phyloP scores from a whole-genome alignment of 2,113 vertebrate species.

The Pygoscelis adeliae region DNA sequence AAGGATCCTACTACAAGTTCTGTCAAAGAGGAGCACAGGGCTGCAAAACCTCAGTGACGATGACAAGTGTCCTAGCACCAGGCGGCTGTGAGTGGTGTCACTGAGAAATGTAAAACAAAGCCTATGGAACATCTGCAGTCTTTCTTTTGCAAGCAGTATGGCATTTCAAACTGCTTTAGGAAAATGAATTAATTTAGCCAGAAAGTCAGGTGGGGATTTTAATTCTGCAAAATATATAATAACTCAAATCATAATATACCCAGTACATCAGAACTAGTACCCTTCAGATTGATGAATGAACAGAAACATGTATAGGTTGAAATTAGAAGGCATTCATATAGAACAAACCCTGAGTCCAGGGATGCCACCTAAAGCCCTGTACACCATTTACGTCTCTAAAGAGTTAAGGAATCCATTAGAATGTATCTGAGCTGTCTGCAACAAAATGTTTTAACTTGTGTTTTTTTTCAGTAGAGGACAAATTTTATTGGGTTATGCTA shows the following conservation, averaged over 20 bases:
- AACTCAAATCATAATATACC: not conserved
- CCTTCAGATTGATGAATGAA: not conserved
- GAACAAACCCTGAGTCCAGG: not conserved
- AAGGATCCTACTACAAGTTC: not conserved
- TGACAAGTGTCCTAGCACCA: not conserved
- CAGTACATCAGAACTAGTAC: not conserved
- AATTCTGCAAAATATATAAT: not conserved
- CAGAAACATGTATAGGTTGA: not conserved
- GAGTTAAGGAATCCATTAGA: not conserved
- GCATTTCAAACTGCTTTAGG: not conserved
- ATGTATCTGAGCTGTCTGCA: not conserved
- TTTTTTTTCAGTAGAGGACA: not conserved
- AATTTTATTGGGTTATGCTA: not conserved
- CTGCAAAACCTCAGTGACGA: not conserved
- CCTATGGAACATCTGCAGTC: not conserved
- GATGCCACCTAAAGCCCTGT: not conserved
- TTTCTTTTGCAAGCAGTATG: not conserved
- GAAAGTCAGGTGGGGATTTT: not conserved
- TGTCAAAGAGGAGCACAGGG: not conserved
- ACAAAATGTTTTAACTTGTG: not conserved
- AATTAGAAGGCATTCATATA: not conserved
- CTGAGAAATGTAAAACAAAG: not conserved
- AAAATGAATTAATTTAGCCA: not conserved
- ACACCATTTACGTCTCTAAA: not conserved
- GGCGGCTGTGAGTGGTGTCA: accelerated